phyloP scores from a whole-genome alignment of 30 jellyfish, hydroid and myxozoan genomes.

The Cassiopea xamachana region DNA sequence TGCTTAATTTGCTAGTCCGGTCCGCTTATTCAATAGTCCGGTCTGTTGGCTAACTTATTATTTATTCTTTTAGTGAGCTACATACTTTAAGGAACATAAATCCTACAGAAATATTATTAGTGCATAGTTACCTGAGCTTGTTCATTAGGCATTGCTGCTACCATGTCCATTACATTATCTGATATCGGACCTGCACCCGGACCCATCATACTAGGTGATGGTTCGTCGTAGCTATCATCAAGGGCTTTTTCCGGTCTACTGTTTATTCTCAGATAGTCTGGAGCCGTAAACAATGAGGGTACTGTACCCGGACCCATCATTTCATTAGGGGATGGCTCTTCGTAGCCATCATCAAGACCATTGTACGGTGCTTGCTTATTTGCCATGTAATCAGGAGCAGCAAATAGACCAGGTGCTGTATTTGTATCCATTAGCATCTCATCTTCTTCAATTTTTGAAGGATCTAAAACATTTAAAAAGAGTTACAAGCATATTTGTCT shows the following conservation, averaged over 20 bases:
- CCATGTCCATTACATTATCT: slow-evolving; percentile 5
- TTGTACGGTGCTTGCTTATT: not conserved
- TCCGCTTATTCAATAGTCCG: too few species aligned
- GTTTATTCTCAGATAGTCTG: not conserved
- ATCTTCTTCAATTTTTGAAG: slow-evolving; percentile 61
- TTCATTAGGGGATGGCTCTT: not conserved
- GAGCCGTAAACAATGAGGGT: not conserved
- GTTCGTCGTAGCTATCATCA: not conserved
- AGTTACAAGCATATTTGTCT: not conserved
- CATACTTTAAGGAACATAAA: too few species aligned
- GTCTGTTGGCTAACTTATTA: too few species aligned
- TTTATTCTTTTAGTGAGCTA: too few species aligned
- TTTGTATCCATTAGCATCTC: slow-evolving; percentile 42
- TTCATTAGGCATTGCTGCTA: slow-evolving; percentile 63
- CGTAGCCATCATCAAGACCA: slow-evolving; percentile 6
- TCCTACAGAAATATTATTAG: not conserved
- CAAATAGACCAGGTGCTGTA: slow-evolving; percentile 21
- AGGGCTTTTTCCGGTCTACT: not conserved
- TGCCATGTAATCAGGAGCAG: slow-evolving; percentile 48
- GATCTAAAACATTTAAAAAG: not conserved
- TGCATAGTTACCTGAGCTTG: slow-evolving; percentile 1
- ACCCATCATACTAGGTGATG: not conserved
- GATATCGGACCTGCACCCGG: slow-evolving; percentile 30
- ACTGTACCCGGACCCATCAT: not conserved
- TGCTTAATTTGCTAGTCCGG: too few species aligned